A percentile compares a stretch with the other conserved stretches of the same genome.
Evolutionary conservation across 1,140 invertebrate species (phyloP).

Genomic region (Hormaphis cornu): DNA sequence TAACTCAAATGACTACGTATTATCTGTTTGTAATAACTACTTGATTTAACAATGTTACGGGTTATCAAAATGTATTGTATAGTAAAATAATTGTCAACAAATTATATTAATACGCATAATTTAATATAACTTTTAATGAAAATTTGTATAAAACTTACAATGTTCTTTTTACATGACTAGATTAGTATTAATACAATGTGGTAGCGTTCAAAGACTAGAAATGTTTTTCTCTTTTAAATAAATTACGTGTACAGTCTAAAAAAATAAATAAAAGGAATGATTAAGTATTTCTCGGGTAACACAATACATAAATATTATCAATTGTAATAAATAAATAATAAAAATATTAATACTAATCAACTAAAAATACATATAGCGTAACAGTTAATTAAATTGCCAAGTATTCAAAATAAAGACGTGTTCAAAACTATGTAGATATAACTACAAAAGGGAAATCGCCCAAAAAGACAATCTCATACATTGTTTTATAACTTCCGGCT

Average conservation of each 20-base stretch:
- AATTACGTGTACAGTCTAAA: not conserved
- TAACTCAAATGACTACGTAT: not conserved
- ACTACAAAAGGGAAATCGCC: not conserved
- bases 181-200: conserved; percentile 10
- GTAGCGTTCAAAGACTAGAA: conserved; percentile 19
- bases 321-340: conserved; percentile 6
- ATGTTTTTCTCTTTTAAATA: conserved; percentile 6
- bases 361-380: not conserved
- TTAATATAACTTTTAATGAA: conserved; percentile 14
- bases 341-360: conserved; percentile 9
- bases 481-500: not conserved
- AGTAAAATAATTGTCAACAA: not conserved
- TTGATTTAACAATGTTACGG: not conserved
- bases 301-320: not conserved
- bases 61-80: not conserved
- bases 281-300: not conserved
- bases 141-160: conserved; percentile 14
- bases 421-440: not conserved
- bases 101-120: not conserved
- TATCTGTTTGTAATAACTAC: not conserved
- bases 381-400: conserved; percentile 12
- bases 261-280: not conserved
- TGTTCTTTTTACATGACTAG: conserved; percentile 4
- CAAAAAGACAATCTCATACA: conserved; percentile 6
- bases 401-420: conserved; percentile 3